Evolutionary conservation across 2,113 vertebrate genomes (phyloP), one percentile per base, ranked within the genome.

Genomic region (Calonectris borealis): DNA sequence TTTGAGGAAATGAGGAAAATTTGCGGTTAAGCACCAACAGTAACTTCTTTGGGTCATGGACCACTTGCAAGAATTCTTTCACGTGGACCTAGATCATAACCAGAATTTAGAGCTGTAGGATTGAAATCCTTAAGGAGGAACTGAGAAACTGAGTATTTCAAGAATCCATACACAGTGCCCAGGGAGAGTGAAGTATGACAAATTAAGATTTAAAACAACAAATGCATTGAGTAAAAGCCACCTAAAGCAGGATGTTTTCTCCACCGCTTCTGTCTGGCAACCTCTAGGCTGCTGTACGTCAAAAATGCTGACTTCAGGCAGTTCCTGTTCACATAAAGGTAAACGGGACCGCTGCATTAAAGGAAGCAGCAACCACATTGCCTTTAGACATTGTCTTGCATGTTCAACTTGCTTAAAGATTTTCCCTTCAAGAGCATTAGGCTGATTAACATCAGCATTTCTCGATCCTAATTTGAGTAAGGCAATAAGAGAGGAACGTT

Each of bases 101-200:
- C 17, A 70, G 7, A 4, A 44, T 71, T 69, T 52, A 19, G 13
- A 76, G 10, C 5, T 83, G 92, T 76, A 38, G 21, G 16, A 65
- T 0, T 62, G 21, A 24, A 18, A 64, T 42, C 10, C 32, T 71
- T 0, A 0, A 71, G 24, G 13, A 71, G 32, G 8, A 62, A 83
- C 5, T 25, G 40, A 68, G 44, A 66, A 90, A 46, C 7, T 7
- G 8, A 6, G 2, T 60, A 14, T 83, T 72, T 89, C 64, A 49
- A 49, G 16, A 55, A 51, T 58, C 7, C 2, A 0, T 54, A 24
- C 16, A 58, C 4, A 36, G 40, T 12, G 9, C 29, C 36, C 32
- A 51, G 38, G 9, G 24, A 80, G n/a, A 42, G 42, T 40, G 2
- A 55, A 71, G 5, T 19, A 17, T 31, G 17, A 31, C 5, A 55